Evolutionary conservation across 2,797 vertebrate genomes (phyloP).

Genomic region (Gambusia yucatana): DNA sequence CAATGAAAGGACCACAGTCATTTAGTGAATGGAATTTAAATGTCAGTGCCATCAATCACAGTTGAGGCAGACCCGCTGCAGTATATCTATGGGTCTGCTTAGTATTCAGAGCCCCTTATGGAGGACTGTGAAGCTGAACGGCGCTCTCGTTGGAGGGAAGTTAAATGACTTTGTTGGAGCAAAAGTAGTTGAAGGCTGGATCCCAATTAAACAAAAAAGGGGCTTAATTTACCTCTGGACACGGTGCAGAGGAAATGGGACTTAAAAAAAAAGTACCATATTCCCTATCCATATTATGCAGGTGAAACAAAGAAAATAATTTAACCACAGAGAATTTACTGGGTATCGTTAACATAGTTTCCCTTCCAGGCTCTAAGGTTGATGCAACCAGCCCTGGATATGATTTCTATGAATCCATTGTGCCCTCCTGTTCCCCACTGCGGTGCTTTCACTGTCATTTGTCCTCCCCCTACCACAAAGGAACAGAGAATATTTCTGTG

Average conservation of each 20-base stretch:
- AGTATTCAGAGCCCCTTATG: constrained; percentile 73
- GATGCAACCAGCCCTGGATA: constrained; percentile 61
- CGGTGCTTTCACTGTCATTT: constrained; percentile 77
- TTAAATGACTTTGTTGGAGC: constrained; percentile 49
- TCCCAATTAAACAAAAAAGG: constrained; percentile 18
- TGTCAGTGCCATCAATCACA: constrained; percentile 85
- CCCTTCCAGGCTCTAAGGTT: constrained; percentile 60
- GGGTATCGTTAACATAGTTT: constrained; percentile 57
- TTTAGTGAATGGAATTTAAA: constrained; percentile 85
- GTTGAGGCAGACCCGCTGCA: constrained; percentile 54
- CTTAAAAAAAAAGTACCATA: constrained; percentile 5
- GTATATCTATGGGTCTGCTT: constrained; percentile 72
- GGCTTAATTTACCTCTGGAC: constrained; percentile 2
- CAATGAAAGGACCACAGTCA: constrained; percentile 80
- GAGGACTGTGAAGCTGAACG: constrained; percentile 59
- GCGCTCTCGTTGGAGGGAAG: constrained; percentile 44
- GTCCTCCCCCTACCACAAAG: constrained; percentile 68
- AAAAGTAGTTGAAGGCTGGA: constrained; percentile 16
- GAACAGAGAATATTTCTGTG: constrained; percentile 72
- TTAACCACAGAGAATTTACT: constrained; percentile 34
- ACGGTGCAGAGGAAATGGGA: constrained; percentile 21
- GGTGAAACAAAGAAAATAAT: constrained; percentile 20
- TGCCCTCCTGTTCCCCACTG: constrained; percentile 63
- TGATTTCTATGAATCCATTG: constrained; percentile 71
- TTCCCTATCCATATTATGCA: background rate